phyloP scores from a whole-genome alignment of 1,140 invertebrate genomes.

The Penaeus chinensis region DNA sequence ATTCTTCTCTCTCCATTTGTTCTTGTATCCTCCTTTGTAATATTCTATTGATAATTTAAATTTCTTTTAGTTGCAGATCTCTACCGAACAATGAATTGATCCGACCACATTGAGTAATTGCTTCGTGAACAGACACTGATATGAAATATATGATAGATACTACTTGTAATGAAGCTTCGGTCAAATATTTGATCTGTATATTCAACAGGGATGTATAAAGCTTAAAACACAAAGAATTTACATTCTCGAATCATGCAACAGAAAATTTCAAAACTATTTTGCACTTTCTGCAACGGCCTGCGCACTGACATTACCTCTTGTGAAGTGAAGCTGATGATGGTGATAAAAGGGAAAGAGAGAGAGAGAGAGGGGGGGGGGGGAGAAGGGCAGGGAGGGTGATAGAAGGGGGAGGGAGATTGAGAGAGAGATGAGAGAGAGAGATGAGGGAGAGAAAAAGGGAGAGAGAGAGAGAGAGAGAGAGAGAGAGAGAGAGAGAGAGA shows the following conservation, averaged over 20 bases:
- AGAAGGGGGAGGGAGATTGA: background rate
- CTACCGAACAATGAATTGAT: background rate
- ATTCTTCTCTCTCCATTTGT: background rate
- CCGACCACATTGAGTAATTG: too few species aligned
- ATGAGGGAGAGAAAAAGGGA: background rate
- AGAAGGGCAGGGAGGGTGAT: background rate
- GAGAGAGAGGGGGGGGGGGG: background rate
- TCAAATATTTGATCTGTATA: too few species aligned
- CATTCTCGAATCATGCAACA: too few species aligned
- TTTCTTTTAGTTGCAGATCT: background rate
- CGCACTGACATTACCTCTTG: background rate
- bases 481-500: background rate
- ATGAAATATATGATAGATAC: too few species aligned
- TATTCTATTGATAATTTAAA: background rate
- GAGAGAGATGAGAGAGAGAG: slow-evolving; percentile 5
- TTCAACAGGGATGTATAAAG: too few species aligned
- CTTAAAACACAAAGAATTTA: too few species aligned
- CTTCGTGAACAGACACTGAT: too few species aligned
- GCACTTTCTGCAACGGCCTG: background rate
- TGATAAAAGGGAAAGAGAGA: slow-evolving; percentile 14
- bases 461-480: background rate
- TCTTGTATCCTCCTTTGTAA: background rate
- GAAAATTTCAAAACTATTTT: background rate
- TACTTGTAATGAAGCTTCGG: too few species aligned
- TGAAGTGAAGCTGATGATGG: background rate